phyloP scores from a whole-genome alignment of 1,140 invertebrate species.

The Cydia pomonella region DNA sequence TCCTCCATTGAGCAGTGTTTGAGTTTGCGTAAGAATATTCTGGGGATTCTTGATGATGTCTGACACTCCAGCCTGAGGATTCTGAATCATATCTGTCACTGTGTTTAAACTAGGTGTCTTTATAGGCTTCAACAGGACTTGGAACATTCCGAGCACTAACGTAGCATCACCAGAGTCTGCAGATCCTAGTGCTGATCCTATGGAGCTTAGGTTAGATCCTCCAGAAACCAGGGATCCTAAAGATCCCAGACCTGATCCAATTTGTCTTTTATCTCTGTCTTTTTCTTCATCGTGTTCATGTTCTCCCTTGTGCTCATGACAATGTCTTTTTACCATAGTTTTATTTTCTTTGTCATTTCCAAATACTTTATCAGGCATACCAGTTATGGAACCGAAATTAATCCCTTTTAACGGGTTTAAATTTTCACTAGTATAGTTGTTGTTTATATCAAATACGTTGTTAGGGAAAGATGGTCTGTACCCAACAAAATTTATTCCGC shows the following conservation, averaged over 20 bases:
- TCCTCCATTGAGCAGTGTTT: background rate
- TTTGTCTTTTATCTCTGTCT: constrained; percentile 12
- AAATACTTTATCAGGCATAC: background rate
- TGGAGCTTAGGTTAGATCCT: background rate
- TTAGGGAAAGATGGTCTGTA: background rate
- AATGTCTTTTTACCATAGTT: background rate
- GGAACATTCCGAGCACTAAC: background rate
- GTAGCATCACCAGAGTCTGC: constrained; percentile 4
- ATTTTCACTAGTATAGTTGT: background rate
- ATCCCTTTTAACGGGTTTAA: background rate
- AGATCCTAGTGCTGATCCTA: constrained; percentile 13
- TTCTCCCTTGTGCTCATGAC: background rate
- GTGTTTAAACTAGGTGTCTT: constrained; percentile 1
- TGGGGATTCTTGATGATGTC: constrained; percentile 9
- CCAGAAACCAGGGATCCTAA: background rate
- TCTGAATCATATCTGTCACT: constrained; percentile 17
- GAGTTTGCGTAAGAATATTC: constrained; percentile 16
- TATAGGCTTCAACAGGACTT: constrained; percentile 8
- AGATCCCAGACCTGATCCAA: background rate
- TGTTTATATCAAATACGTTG: background rate
- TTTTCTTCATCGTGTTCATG: background rate
- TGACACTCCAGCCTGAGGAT: background rate
- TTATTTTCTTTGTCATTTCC: background rate
- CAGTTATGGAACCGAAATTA: background rate
- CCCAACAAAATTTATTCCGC: background rate